Base-by-base conservation (phyloP, 1,140 invertebrate species). In the Lineus longissimus region DNA sequence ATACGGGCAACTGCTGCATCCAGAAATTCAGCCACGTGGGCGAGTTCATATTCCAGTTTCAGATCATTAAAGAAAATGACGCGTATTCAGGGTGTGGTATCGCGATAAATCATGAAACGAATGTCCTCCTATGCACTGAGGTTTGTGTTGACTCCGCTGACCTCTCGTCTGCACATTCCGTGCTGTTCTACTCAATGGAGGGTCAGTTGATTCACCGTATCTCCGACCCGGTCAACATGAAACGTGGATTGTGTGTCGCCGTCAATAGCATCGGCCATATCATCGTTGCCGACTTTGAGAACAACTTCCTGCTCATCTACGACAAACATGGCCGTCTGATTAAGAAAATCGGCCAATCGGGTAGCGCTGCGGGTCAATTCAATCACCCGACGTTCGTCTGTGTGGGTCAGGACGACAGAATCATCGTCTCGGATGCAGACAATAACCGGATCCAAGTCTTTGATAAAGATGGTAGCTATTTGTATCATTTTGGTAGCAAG, bases 371-470 rank as follows among this genome's bases (percentile, higher is more conserved):
- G 0, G 67, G 67, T 13, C 13, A 68, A 30, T 68, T 68, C 61
- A 68, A 68, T 45, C 57, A 59, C n/a, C 67, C 67, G 2, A 61
- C 65, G 25, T 66, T 66, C 47, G 60, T 68, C 22, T 68, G 67
- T 55, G 36, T 68, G 22, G 67, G 65, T 15, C 25, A 55, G 13
- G 58, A 68, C 30, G 66, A 68, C 29, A 2, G 43, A 30, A 68
- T 68, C 40, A 59, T 67, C 25, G 63, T 68, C 22, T 62, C 67
- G 2, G 67, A 68, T 57, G 54, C 61, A 30, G 86, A 86, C 61
- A 83, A 83, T 36, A 83, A 84, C 40, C 79, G 83, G n/a, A 80
- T 87, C 19, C 70, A 86, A 45, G 83, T 86, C 30, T 79, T 88
- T 25, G 86, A 88, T 68, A 77, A 79, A 9, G 22, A 29, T 31